Conservation (phyloP, 1,140 invertebrate genomes). For the Trichonephila clavata region DNA sequence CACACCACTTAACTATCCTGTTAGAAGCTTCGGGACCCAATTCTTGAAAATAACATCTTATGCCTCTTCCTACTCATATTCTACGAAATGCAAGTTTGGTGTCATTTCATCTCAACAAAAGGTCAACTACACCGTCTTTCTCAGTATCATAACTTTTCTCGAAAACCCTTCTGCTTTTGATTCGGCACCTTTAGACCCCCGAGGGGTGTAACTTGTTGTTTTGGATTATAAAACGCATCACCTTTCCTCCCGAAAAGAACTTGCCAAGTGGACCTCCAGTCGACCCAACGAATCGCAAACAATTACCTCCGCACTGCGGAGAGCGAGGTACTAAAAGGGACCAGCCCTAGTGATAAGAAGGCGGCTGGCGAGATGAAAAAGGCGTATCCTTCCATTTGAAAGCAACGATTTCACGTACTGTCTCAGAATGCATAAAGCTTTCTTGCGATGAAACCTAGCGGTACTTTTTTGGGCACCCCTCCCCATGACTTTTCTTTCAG, state of each 20-base stretch:
- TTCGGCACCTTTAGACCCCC: neutral
- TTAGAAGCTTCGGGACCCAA: too few relatives aligned
- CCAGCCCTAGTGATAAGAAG: slow-evolving; percentile 8
- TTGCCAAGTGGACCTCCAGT: neutral
- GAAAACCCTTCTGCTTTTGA: neutral
- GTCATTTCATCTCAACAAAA: neutral
- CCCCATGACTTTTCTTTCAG: neutral
- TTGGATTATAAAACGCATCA: neutral
- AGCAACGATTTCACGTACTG: neutral
- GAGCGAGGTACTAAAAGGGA: neutral
- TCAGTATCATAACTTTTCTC: neutral
- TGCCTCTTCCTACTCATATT: too few relatives aligned
- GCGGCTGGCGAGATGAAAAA: neutral
- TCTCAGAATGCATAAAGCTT: neutral
- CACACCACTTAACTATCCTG: too few relatives aligned
- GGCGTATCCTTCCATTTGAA: neutral
- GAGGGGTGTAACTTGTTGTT: slow-evolving; percentile 2
- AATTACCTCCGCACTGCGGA: neutral
- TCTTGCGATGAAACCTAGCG: neutral
- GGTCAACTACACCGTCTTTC: neutral
- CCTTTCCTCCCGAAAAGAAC: neutral
- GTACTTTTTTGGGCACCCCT: neutral
- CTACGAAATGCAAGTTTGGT: too few relatives aligned
- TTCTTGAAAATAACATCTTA: too few relatives aligned
- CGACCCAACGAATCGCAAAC: slow-evolving; percentile 18